phyloP scores from a whole-genome alignment of 2,113 vertebrate genomes.

The Galeopterus variegatus region DNA sequence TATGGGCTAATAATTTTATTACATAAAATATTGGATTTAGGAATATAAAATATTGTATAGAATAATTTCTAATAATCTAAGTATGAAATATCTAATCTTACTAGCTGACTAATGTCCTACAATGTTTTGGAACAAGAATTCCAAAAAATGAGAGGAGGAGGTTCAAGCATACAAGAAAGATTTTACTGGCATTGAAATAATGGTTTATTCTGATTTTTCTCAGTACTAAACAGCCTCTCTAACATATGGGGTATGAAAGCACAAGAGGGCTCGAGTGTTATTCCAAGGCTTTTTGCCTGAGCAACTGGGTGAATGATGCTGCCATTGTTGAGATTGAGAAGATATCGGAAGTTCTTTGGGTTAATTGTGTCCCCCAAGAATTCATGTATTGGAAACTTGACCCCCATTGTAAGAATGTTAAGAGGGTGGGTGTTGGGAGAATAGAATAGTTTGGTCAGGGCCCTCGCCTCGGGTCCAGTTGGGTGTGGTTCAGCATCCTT shows the following conservation, averaged over 20 bases:
- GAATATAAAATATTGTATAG: slow-evolving; percentile 26
- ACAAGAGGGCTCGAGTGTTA: neutral
- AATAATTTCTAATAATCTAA: neutral
- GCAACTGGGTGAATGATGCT: neutral
- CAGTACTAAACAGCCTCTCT: slow-evolving; percentile 62
- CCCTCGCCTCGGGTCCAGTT: too few species aligned
- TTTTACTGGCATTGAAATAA: slow-evolving; percentile 74
- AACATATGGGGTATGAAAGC: neutral
- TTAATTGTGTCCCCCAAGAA: too few species aligned
- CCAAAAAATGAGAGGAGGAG: too few species aligned
- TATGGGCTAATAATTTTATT: neutral
- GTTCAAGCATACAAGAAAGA: neutral
- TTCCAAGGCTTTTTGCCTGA: neutral
- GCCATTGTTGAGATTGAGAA: neutral
- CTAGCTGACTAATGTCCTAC: slow-evolving; percentile 47
- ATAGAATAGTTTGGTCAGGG: too few species aligned
- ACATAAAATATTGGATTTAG: slow-evolving; percentile 7
- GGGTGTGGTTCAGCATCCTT: too few species aligned
- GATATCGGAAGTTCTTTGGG: neutral
- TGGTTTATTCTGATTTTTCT: slow-evolving; percentile 49
- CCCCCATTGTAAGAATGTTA: too few species aligned
- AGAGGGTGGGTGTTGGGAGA: too few species aligned
- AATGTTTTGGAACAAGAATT: too few species aligned
- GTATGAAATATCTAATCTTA: slow-evolving; percentile 28
- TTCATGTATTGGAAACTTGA: too few species aligned